These are phyloP conservation scores for Nineta flava DNA, from an alignment of 2,888 invertebrate genomes.

Conservation along the genomic window DNA sequence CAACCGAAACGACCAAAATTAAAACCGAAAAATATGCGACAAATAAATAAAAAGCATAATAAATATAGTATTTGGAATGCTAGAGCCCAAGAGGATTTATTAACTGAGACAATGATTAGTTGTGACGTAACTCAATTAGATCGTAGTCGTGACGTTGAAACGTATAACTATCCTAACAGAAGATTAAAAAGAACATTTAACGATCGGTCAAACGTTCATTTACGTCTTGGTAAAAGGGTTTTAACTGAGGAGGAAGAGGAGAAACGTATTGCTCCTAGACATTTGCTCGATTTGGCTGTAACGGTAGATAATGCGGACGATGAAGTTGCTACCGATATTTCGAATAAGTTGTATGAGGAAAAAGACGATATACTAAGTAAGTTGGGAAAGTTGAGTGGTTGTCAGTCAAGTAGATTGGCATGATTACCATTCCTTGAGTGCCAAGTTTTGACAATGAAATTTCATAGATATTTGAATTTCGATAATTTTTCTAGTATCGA, in stretches of 20 bases:
- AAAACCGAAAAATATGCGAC: conserved; percentile 25
- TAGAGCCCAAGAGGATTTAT: conserved; percentile 56
- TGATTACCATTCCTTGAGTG: too few species aligned
- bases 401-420: too few species aligned
- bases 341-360: conserved; percentile 55
- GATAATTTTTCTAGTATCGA: too few species aligned
- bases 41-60: conserved; percentile 33
- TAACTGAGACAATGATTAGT: conserved; percentile 60
- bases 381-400: too few species aligned
- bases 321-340: conserved; percentile 52
- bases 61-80: conserved; percentile 67
- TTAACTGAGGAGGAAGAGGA: conserved; percentile 29
- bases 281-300: conserved; percentile 40
- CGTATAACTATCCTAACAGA: conserved; percentile 54
- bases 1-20: conserved; percentile 37
- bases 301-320: conserved; percentile 34
- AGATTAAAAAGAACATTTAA: conserved; percentile 40
- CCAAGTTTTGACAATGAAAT: too few species aligned
- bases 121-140: conserved; percentile 58
- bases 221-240: conserved; percentile 36
- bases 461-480: too few species aligned
- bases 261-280: conserved; percentile 36
- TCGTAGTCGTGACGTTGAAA: conserved; percentile 54
- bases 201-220: conserved; percentile 40
- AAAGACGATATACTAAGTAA: conserved; percentile 58